Evolutionary conservation across 2,797 vertebrate genomes (phyloP), one percentile per base, ranked within the genome.

Genomic region (Pipistrellus nathusii): DNA sequence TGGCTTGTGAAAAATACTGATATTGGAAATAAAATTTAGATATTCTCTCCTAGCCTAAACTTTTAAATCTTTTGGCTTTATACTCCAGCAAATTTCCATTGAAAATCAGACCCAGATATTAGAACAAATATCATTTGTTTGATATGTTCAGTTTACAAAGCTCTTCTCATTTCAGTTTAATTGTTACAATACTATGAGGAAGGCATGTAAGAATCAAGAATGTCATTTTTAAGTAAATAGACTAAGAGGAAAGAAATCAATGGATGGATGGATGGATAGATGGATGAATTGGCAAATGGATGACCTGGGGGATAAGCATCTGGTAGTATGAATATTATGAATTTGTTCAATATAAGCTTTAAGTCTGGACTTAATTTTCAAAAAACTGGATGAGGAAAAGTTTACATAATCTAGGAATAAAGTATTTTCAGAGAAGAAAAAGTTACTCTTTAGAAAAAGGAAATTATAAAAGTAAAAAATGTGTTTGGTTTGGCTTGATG

Each of bases 401-500:
- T 23, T 97, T 92, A 88, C 14, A 77, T 92, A 93, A 95, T 76
- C 32, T 59, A 59, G 17, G 3, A 71, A 62, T 80, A 66, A 95
- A 75, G 38, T 80, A 64, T 78, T 93, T 91, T 7, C 35, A 71
- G 35, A 85, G 11, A 85, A 62, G 25, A 75, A 5, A 91, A 93
- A 71, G 18, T 76, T 85, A 35, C 18, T 62, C 77, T 87, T 82
- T 80, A 0, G 9, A n/a, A 80, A 93, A 80, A 46, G 20, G 8
- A 87, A 91, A 88, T 91, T 85, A 62, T 73, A 20, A 87, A 89
- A 73, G 30, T 41, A 85, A 78, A 92, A 92, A 88, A 59, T 32
- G n/a, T 82, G 48, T 73, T 94, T 90, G 46, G 30, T 88, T 95
- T 95, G 44, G 71, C 86, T 83, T 95, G 84, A n/a, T 80, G n/a